Evolutionary conservation across 2,888 invertebrate genomes (phyloP).

Genomic region (Drosophila neotestacea): DNA sequence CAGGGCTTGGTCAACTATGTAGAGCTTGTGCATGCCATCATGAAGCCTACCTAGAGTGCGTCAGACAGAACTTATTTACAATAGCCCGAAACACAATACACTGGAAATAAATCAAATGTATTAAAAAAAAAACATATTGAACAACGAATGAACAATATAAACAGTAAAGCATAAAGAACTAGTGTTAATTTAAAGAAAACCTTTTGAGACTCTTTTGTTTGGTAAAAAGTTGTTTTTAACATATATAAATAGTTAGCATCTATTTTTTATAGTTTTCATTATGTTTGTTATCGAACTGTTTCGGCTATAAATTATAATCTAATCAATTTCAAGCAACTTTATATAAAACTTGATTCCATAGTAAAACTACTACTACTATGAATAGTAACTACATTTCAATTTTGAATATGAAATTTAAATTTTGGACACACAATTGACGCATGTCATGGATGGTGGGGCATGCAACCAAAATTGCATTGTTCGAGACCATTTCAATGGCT

Average conservation of each 20-base stretch:
- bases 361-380: not conserved
- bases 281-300: not conserved
- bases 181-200: too few relatives aligned
- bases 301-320: not conserved
- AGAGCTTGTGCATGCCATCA: conserved; percentile 45
- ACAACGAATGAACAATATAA: not conserved
- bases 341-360: too few relatives aligned
- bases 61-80: not conserved
- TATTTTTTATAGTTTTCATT: too few relatives aligned
- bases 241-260: too few relatives aligned
- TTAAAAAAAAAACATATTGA: conserved; percentile 6
- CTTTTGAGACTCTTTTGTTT: too few relatives aligned
- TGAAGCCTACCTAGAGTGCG: conserved; percentile 13
- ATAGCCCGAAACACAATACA: conserved; percentile 10
- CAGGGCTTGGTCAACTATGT: conserved; percentile 56
- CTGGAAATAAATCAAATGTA: not conserved
- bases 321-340: too few relatives aligned
- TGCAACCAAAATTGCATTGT: conserved; percentile 6
- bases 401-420: conserved; percentile 10
- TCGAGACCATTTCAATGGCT: not conserved
- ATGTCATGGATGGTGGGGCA: not conserved
- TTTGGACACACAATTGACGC: not conserved
- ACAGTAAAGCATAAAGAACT: too few relatives aligned
- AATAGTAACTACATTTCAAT: not conserved
- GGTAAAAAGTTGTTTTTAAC: too few relatives aligned